Evolutionary conservation across 2,113 vertebrate genomes (phyloP).

Genomic region (Pantherophis guttatus): DNA sequence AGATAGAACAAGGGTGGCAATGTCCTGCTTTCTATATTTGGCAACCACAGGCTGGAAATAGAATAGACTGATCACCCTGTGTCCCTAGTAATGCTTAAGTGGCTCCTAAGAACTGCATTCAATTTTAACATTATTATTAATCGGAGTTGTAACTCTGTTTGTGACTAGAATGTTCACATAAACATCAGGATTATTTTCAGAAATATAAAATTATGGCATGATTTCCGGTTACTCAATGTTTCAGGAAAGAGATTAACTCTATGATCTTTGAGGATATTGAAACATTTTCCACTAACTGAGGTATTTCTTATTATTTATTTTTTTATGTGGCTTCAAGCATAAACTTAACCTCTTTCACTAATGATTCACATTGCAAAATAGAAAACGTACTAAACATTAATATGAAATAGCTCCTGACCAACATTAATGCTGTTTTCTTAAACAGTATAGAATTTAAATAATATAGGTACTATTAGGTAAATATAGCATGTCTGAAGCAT

Average conservation of each 20-base stretch:
- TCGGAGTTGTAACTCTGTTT: neutral
- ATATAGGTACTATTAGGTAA: neutral
- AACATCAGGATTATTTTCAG: accelerated
- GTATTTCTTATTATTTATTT: neutral
- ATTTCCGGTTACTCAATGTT: neutral
- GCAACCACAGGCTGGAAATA: conserved; percentile 37
- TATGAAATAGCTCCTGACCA: neutral
- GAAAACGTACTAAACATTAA: neutral
- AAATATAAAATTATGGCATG: neutral
- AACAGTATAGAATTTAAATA: neutral
- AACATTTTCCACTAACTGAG: neutral
- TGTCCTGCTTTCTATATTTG: neutral
- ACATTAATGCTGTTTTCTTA: neutral
- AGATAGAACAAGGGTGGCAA: conserved; percentile 21
- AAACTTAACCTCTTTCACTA: neutral
- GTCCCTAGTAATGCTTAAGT: conserved; percentile 14
- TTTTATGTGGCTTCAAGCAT: neutral
- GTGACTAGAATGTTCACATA: neutral
- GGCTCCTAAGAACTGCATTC: conserved; percentile 16
- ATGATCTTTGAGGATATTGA: neutral
- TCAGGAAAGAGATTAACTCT: neutral
- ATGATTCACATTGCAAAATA: neutral
- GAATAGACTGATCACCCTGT: conserved; percentile 26
- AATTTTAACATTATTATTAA: conserved; percentile 32
- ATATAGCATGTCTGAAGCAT: neutral